These are phyloP conservation scores for Drosophila cardini DNA, from an alignment of 1,140 invertebrate species.

Conservation along the genomic window DNA sequence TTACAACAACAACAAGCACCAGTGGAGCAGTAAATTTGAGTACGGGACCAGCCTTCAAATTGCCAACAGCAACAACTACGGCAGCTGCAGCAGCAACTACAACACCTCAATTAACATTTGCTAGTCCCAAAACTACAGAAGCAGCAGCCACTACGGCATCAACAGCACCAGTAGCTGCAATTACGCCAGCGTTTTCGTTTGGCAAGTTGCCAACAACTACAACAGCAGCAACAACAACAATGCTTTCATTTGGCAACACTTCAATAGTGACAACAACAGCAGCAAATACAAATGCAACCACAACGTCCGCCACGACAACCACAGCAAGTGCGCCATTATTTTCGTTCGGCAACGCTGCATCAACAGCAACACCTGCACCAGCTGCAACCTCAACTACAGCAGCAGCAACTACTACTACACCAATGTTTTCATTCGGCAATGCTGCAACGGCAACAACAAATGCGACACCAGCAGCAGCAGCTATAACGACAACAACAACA, in stretches of 20 bases:
- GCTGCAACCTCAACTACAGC: conserved; percentile 13
- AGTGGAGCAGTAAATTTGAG: not conserved
- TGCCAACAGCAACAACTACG: conserved; percentile 4
- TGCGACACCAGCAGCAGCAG: not conserved
- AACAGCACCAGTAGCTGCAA: not conserved
- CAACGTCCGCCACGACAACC: conserved; percentile 24
- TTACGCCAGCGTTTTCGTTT: not conserved
- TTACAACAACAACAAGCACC: not conserved
- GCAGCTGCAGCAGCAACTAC: not conserved
- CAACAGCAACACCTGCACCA: not conserved
- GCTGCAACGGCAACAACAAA: not conserved
- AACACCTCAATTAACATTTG: conserved; percentile 19
- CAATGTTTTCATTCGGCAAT: conserved; percentile 36
- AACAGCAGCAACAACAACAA: conserved; percentile 14
- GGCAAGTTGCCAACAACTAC: not conserved
- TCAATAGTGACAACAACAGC: conserved; percentile 32
- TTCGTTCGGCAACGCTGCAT: conserved; percentile 34
- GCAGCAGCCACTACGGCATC: conserved; percentile 7
- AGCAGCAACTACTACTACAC: not conserved
- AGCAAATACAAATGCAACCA: conserved; percentile 8
- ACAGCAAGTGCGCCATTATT: conserved; percentile 14
- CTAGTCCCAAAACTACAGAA: conserved; percentile 17
- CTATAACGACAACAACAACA: not conserved
- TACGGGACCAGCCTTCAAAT: not conserved
- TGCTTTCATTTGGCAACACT: conserved; percentile 38